Conservation (phyloP, 2,113 vertebrate species). For the Poeciliopsis prolifica region DNA sequence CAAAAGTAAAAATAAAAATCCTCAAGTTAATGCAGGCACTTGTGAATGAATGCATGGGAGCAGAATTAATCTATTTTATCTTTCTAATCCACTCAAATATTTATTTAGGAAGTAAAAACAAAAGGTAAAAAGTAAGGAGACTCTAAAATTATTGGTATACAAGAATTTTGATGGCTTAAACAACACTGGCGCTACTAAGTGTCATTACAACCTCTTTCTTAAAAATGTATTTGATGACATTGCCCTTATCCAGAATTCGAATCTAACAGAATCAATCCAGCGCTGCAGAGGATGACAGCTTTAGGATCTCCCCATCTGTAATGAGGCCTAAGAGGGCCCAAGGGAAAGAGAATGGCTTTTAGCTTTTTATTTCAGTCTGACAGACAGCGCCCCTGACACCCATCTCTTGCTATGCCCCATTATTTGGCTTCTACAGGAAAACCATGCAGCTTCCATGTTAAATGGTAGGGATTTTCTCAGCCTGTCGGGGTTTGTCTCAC, state of each 20-base stretch:
- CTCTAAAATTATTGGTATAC: background rate
- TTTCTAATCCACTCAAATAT: background rate
- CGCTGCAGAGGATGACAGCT: constrained; percentile 4
- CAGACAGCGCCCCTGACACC: constrained; percentile 60
- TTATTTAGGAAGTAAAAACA: background rate
- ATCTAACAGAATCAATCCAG: constrained; percentile 54
- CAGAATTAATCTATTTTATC: background rate
- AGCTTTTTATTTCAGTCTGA: constrained; percentile 61
- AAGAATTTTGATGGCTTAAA: constrained; percentile 2
- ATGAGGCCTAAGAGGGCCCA: constrained; percentile 65
- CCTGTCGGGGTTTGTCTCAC: constrained; percentile 53
- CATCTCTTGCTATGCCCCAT: constrained; percentile 30
- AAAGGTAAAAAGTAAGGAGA: background rate
- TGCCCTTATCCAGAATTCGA: constrained; percentile 44
- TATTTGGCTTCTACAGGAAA: constrained; percentile 27
- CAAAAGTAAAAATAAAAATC: background rate
- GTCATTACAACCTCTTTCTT: constrained; percentile 1
- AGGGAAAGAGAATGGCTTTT: constrained; percentile 50
- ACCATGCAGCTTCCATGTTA: constrained; percentile 23
- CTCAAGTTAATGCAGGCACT: background rate
- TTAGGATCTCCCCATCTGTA: constrained; percentile 43
- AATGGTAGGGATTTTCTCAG: constrained; percentile 45
- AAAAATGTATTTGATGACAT: constrained; percentile 11
- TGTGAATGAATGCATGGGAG: background rate
- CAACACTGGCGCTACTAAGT: background rate